phyloP scores from a whole-genome alignment of 2,113 vertebrate genomes.

The Cinclus mexicanus region DNA sequence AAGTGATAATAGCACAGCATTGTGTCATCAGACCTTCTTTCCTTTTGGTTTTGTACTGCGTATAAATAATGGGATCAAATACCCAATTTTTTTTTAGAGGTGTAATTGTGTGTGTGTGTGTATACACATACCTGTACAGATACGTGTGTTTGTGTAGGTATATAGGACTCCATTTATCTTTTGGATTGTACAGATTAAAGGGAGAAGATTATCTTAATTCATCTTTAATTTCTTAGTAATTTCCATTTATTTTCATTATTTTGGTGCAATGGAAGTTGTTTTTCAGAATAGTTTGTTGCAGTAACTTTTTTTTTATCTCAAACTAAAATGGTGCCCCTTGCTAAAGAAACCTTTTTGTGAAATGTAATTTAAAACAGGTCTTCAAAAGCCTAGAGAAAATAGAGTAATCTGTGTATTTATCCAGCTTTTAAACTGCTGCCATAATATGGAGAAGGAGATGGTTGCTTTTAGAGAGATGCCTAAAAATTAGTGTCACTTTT shows the following conservation, averaged over 20 bases:
- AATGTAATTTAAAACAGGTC: background rate
- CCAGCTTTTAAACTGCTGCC: background rate
- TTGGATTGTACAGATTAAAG: background rate
- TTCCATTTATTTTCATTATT: background rate
- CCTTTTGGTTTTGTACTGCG: background rate
- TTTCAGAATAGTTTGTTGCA: background rate
- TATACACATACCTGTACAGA: background rate
- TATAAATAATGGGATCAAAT: background rate
- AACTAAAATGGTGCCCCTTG: background rate
- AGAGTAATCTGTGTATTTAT: background rate
- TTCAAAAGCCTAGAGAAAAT: background rate
- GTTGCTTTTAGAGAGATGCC: background rate
- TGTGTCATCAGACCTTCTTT: background rate
- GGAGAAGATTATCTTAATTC: background rate
- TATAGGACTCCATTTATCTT: background rate
- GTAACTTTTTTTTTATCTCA: background rate
- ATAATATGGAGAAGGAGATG: background rate
- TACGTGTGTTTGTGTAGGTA: background rate
- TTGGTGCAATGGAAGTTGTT: background rate
- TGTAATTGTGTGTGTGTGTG: background rate
- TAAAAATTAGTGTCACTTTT: slow-evolving; percentile 6
- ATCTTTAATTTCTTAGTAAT: background rate
- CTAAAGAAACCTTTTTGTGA: background rate
- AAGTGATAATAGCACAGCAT: background rate
- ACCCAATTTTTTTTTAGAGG: background rate